These are phyloP conservation scores for Zaprionus kolodkinae DNA, from an alignment of 1,140 invertebrate genomes.

Conservation along the genomic window DNA sequence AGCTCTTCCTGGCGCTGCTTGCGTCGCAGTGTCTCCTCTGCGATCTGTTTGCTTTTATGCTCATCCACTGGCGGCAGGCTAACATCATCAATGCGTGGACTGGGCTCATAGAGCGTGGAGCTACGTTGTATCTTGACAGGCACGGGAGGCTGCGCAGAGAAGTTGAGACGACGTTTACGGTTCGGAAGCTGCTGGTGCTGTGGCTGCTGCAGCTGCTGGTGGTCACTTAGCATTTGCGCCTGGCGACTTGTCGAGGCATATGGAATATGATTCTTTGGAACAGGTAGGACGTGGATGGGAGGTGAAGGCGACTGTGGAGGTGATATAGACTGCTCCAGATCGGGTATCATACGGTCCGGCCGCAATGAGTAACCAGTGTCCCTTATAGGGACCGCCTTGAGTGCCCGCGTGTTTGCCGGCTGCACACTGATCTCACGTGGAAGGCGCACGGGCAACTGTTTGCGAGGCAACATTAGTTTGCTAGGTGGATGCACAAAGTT, in stretches of 20 bases:
- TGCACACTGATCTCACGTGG: conserved; percentile 60
- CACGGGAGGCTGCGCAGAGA: conserved; percentile 29
- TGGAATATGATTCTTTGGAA: conserved; percentile 28
- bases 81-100: neutral
- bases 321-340: conserved; percentile 56
- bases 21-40: conserved; percentile 45
- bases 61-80: conserved; percentile 8
- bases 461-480: conserved; percentile 67
- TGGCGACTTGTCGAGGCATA: conserved; percentile 60
- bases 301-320: conserved; percentile 66
- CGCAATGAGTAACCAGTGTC: conserved; percentile 68
- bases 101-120: conserved; percentile 28
- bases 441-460: conserved; percentile 48
- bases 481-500: conserved; percentile 67
- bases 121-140: conserved; percentile 69
- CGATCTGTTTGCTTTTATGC: conserved; percentile 8
- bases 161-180: conserved; percentile 55
- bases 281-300: conserved; percentile 18
- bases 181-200: conserved; percentile 27
- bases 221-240: conserved; percentile 49
- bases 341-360: conserved; percentile 69
- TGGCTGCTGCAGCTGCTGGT: conserved; percentile 24
- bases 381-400: conserved; percentile 66
- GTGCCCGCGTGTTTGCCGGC: conserved; percentile 42
- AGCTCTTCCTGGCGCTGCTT: conserved; percentile 48